Conservation (phyloP, 2,113 vertebrate genomes). For the Zosterops borbonicus region DNA sequence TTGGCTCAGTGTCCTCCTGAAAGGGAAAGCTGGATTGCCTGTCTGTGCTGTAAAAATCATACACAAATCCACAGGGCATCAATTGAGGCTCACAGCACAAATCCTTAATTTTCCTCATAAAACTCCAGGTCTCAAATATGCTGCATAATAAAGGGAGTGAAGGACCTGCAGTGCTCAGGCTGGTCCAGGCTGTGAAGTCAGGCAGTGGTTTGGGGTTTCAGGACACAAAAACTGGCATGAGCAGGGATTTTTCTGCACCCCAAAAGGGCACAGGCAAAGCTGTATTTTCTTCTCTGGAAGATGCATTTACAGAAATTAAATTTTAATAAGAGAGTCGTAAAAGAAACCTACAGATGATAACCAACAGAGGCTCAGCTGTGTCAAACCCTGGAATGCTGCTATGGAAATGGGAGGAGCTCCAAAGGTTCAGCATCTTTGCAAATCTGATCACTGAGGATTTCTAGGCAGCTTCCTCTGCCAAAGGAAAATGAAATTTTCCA, state of each 20-base stretch:
- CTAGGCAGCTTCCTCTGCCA: not conserved
- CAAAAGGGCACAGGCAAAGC: not conserved
- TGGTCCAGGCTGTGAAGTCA: not conserved
- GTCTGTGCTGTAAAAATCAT: not conserved
- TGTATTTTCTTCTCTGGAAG: not conserved
- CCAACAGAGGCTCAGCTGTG: not conserved
- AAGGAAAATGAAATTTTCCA: not conserved
- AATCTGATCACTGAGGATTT: not conserved
- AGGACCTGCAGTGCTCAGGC: not conserved
- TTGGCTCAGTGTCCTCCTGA: not conserved
- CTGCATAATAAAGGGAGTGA: not conserved
- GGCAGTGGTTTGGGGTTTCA: not conserved
- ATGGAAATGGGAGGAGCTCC: not conserved
- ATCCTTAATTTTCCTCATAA: not conserved
- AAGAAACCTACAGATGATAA: not conserved
- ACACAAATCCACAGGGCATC: not conserved
- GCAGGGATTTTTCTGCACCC: not conserved
- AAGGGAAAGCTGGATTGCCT: not conserved
- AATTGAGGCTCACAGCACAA: not conserved
- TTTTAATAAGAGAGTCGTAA: not conserved
- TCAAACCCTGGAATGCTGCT: not conserved
- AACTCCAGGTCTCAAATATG: not conserved
- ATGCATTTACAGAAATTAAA: not conserved
- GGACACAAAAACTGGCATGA: fast-evolving
- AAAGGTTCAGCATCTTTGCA: not conserved